Conservation (phyloP, 2,888 invertebrate species). For the Callyntrura sp. region DNA sequence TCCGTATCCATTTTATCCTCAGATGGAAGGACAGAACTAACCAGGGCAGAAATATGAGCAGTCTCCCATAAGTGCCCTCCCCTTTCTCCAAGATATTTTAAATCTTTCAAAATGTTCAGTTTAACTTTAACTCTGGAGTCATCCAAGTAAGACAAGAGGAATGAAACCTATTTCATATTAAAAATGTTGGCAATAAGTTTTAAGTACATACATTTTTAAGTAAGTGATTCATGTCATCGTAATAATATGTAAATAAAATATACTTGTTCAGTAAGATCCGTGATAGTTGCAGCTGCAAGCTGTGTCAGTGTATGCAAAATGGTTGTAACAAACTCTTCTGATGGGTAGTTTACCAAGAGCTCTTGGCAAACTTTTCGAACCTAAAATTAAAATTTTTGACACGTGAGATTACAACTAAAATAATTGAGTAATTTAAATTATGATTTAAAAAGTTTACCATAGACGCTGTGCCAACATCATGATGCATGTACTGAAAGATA, state of each 20-base stretch:
- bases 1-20: conserved; percentile 71
- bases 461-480: conserved; percentile 91
- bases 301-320: conserved; percentile 95
- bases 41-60: conserved; percentile 85
- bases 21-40: conserved; percentile 69
- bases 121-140: conserved; percentile 91
- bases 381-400: conserved; percentile 86
- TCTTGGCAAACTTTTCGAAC: conserved; percentile 91
- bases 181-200: not conserved
- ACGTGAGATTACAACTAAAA: no score
- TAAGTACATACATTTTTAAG: not conserved
- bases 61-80: conserved; percentile 93
- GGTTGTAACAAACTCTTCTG: conserved; percentile 92
- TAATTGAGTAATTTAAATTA: not conserved
- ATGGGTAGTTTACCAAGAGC: conserved; percentile 91
- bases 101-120: conserved; percentile 89
- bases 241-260: conserved; percentile 1
- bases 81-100: conserved; percentile 90
- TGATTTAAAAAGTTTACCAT: conserved; percentile 87
- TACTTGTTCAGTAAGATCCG: conserved; percentile 96
- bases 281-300: conserved; percentile 94
- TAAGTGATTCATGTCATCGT: not conserved
- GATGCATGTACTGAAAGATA: conserved; percentile 97
- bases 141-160: conserved; percentile 89
- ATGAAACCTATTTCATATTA: conserved; percentile 86